Evolutionary conservation across 2,797 vertebrate species (phyloP).

Genomic region (Lagodon rhomboides): DNA sequence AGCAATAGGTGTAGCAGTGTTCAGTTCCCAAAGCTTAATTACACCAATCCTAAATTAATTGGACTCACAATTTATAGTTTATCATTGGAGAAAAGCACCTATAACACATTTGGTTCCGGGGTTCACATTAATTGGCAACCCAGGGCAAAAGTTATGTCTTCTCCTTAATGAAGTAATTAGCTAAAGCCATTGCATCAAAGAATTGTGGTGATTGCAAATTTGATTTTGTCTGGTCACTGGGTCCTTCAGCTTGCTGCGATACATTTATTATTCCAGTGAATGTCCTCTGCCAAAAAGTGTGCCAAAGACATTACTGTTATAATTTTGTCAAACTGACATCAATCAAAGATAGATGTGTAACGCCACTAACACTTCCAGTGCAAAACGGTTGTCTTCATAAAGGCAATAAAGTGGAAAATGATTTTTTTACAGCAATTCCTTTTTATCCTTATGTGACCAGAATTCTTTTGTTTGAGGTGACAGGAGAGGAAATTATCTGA

Average conservation of each 20-base stretch:
- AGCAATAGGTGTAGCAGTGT: constrained; percentile 52
- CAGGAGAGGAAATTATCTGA: constrained; percentile 15
- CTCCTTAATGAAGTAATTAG: constrained; percentile 82
- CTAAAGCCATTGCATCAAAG: constrained; percentile 72
- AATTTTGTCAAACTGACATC: constrained; percentile 43
- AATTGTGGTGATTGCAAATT: constrained; percentile 65
- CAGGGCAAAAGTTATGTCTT: constrained; percentile 75
- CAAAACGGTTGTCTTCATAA: constrained; percentile 44
- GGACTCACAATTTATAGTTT: constrained; percentile 76
- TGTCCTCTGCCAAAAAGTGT: constrained; percentile 44
- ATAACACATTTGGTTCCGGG: constrained; percentile 66
- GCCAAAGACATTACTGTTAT: constrained; percentile 56
- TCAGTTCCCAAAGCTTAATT: constrained; percentile 70
- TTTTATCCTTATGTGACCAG: constrained; percentile 8
- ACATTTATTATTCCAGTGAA: constrained; percentile 56
- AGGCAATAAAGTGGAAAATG: constrained; percentile 46
- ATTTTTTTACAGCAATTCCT: constrained; percentile 43
- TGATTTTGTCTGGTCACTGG: constrained; percentile 70
- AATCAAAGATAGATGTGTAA: constrained; percentile 37
- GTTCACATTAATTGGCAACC: constrained; percentile 73
- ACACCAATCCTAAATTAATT: constrained; percentile 77
- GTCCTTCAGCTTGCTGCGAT: constrained; percentile 39
- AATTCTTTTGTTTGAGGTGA: constrained; percentile 25
- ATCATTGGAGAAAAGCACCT: constrained; percentile 75
- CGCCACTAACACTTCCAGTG: constrained; percentile 18